Evolutionary conservation across 2,888 invertebrate genomes (phyloP), one percentile per base, ranked within the genome.

Genomic region (Bombyx huttoni): DNA sequence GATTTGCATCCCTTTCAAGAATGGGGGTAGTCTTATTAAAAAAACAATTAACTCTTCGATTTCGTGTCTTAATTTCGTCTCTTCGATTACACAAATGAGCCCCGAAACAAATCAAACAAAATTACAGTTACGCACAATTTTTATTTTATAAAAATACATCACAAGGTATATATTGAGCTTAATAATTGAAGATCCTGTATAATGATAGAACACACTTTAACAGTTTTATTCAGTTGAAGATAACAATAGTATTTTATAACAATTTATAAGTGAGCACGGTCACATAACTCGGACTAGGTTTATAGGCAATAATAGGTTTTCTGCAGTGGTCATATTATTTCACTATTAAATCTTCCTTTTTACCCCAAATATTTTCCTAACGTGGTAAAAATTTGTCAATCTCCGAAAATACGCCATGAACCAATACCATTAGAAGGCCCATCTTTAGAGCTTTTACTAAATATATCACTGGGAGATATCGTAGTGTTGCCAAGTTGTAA

Each of bases 121-220:
- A 40, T 10, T 12, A 40, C 12, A 40, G 12, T 40, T 67, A 65
- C 62, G 59, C 66, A 73, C 61, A 67, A 69, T 67, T 83, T 40
- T 78, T 79, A 77, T 77, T 75, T 66, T 85, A 86, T 73, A 86
- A 87, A 87, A 87, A 87, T 87, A 86, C 86, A 85, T 85, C 82
- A 85, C 83, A 86, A 81, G 80, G 78, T 85, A 78, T 78, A 75
- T 81, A 77, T 87, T 87, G 87, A 87, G 87, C 87, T 78, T 80
- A 81, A 68, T 82, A 81, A 78, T 79, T 75, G 78, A 83, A 83
- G 75, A 71, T 81, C 83, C 79, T 85, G 81, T 84, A 80, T 71
- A 73, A 75, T 64, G 75, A 77, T 75, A 82, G 83, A 85, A 83
- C 84, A 86, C 84, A 78, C 75, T 72, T 73, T 70, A 78, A 78